phyloP scores from a whole-genome alignment of 2,888 invertebrate species.

The Ophion costatus region DNA sequence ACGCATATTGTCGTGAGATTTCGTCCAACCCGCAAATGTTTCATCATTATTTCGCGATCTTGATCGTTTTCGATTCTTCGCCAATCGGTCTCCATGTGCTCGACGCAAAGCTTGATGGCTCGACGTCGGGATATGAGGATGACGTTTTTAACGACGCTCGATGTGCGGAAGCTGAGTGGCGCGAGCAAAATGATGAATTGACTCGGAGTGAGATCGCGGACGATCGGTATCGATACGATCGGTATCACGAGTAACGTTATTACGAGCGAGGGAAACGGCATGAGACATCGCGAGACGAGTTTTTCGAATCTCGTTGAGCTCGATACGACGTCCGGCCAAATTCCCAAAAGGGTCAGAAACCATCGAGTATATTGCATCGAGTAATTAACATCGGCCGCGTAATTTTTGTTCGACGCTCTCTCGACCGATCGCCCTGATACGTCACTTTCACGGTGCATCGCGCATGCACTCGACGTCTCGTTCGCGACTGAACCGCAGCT shows the following conservation, averaged over 20 bases:
- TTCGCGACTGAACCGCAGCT: background rate
- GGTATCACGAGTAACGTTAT: constrained; percentile 39
- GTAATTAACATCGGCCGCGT: constrained; percentile 44
- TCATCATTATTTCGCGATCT: constrained; percentile 65
- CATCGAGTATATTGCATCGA: constrained; percentile 57
- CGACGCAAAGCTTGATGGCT: constrained; percentile 59
- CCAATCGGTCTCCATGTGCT: constrained; percentile 70
- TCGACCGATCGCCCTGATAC: background rate
- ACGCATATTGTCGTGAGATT: constrained; percentile 65
- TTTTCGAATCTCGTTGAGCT: constrained; percentile 35
- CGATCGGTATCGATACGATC: constrained; percentile 15
- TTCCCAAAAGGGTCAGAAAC: constrained; percentile 54
- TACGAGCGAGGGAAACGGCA: constrained; percentile 26
- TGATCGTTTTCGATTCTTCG: constrained; percentile 27
- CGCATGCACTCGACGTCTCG: background rate
- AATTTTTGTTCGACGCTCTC: constrained; percentile 22
- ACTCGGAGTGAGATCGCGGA: constrained; percentile 17
- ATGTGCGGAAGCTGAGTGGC: constrained; percentile 43
- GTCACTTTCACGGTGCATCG: constrained; percentile 11
- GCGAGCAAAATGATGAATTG: constrained; percentile 41
- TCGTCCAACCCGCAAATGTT: constrained; percentile 48
- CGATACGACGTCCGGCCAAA: constrained; percentile 52
- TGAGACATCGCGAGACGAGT: constrained; percentile 24
- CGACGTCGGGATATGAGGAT: constrained; percentile 38
- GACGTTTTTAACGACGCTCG: constrained; percentile 49